Evolutionary conservation across 2,797 vertebrate species (phyloP).

Genomic region (Potorous gilbertii): DNA sequence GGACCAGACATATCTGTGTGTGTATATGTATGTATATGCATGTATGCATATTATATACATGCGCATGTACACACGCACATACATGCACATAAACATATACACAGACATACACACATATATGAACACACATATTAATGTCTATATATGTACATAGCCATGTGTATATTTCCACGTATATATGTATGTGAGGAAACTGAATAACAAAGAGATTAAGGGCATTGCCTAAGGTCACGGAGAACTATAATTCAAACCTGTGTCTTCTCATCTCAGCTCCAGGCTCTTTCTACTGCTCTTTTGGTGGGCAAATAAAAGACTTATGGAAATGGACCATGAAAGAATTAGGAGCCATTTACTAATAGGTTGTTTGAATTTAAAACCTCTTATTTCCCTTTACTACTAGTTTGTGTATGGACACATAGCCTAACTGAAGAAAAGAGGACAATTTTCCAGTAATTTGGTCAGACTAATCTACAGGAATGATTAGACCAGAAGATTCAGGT

Average conservation of each 20-base stretch:
- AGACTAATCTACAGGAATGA: background rate
- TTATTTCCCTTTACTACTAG: background rate
- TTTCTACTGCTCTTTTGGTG: background rate
- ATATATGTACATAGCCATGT: background rate
- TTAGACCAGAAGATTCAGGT: background rate
- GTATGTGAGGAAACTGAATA: background rate
- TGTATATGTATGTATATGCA: background rate
- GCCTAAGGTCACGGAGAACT: background rate
- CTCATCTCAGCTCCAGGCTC: background rate
- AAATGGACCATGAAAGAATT: background rate
- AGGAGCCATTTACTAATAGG: background rate
- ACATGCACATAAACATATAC: no score
- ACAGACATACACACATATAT: no score
- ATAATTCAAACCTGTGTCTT: background rate
- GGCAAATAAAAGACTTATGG: background rate
- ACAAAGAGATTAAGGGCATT: background rate
- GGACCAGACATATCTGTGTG: background rate
- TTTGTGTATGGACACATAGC: background rate
- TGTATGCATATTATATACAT: no score
- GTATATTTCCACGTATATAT: background rate
- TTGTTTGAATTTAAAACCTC: background rate
- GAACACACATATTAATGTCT: no score
- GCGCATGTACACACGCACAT: no score
- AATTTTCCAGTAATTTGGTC: background rate
- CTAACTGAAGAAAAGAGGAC: background rate